A percentile compares a stretch with the other conserved stretches of the same genome.
Conservation (phyloP, 2,797 vertebrate species). For the Vultur gryphus region DNA sequence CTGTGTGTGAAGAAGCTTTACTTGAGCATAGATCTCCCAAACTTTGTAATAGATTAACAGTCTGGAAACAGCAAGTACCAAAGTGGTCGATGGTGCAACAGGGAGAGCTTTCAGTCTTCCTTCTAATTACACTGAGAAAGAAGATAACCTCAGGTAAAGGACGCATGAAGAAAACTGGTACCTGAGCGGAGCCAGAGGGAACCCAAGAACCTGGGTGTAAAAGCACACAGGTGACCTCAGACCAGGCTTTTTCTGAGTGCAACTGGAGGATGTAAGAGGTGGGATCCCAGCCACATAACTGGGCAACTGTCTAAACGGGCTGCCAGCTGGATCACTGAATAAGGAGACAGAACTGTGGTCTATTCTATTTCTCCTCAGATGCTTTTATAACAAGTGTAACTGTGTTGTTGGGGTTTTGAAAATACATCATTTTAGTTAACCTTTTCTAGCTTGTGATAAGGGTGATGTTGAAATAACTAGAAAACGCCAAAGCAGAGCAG, state of each 20-base stretch:
- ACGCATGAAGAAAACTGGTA: accelerated
- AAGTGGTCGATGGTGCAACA: not conserved
- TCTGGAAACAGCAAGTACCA: not conserved
- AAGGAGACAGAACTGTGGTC: not conserved
- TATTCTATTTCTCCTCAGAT: not conserved
- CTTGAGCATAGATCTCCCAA: not conserved
- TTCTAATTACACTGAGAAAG: accelerated
- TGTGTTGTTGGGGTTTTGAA: not conserved
- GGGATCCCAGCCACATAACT: not conserved
- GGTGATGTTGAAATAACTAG: not conserved
- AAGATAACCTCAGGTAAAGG: not conserved
- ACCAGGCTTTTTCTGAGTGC: too few species aligned
- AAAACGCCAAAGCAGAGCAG: not conserved
- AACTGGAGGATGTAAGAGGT: not conserved
- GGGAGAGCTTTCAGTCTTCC: not conserved
- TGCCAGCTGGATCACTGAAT: not conserved
- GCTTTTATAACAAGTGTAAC: not conserved
- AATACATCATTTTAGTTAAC: not conserved
- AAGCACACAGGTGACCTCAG: not conserved
- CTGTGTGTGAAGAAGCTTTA: not conserved
- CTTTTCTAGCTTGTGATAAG: not conserved
- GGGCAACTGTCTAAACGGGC: not conserved
- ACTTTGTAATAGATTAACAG: not conserved
- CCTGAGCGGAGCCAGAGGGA: not conserved
- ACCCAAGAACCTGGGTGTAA: not conserved